phyloP scores from a whole-genome alignment of 2,888 invertebrate species.

The Polyommatus icarus region DNA sequence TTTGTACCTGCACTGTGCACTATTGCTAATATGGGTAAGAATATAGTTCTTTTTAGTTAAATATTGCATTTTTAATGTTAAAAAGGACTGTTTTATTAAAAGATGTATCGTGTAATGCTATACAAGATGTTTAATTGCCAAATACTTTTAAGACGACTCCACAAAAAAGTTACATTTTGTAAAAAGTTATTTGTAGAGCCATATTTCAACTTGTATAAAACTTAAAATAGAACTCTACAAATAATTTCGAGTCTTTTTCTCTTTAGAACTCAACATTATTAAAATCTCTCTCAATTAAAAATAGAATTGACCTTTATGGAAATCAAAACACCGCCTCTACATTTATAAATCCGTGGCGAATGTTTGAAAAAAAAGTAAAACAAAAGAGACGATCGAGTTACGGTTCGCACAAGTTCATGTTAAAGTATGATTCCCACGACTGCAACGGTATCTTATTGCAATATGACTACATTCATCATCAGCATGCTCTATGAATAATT shows the following conservation, averaged over 20 bases:
- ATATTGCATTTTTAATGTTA: background rate
- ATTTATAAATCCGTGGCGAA: background rate
- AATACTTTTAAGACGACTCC: too few species aligned
- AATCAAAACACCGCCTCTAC: background rate
- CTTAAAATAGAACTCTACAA: background rate
- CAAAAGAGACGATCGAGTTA: conserved; percentile 42
- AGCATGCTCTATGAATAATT: background rate
- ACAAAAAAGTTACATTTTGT: background rate
- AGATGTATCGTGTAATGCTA: background rate
- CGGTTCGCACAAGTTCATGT: conserved; percentile 42
- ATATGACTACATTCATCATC: conserved; percentile 45
- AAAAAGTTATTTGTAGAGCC: background rate
- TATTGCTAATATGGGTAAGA: conserved; percentile 4
- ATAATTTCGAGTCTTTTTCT: background rate
- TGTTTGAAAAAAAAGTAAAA: conserved; percentile 32
- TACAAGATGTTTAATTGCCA: too few species aligned
- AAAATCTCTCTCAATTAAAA: too few species aligned
- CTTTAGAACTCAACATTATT: too few species aligned
- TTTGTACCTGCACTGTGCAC: conserved; percentile 55
- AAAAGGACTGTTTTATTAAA: background rate
- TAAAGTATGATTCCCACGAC: conserved; percentile 48
- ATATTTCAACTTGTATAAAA: background rate
- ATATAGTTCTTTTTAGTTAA: background rate
- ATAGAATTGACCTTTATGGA: too few species aligned
- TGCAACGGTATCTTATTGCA: conserved; percentile 48